These are phyloP conservation scores for Ametastegia equiseti DNA, from an alignment of 2,888 invertebrate species.

Conservation along the genomic window DNA sequence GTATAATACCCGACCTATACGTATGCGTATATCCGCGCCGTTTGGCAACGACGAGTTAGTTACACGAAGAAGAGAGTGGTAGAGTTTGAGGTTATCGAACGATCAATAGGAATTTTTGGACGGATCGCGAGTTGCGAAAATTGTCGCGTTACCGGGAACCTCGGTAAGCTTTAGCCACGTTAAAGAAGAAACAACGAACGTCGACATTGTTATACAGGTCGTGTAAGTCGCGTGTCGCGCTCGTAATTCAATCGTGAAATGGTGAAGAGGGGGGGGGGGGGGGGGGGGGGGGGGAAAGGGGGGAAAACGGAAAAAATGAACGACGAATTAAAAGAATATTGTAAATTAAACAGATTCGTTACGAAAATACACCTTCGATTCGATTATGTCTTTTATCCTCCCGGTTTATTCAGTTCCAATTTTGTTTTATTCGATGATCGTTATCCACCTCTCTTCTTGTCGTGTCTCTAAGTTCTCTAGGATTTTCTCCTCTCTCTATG, in stretches of 20 bases:
- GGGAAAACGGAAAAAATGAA: too few relatives aligned
- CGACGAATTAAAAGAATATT: too few relatives aligned
- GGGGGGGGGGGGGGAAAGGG: too few relatives aligned
- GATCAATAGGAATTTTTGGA: slow-evolving; percentile 50
- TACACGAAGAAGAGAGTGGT: background rate
- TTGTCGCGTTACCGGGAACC: slow-evolving; percentile 40
- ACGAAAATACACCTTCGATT: background rate
- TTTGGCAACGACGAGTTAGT: slow-evolving; percentile 39
- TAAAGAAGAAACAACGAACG: slow-evolving; percentile 54
- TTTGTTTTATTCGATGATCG: background rate
- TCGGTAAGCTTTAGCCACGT: slow-evolving; percentile 50
- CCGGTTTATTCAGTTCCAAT: background rate
- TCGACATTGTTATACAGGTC: slow-evolving; percentile 50
- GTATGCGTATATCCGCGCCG: background rate
- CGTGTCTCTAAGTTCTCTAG: too few relatives aligned
- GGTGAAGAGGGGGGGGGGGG: too few relatives aligned
- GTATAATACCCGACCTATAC: too few relatives aligned
- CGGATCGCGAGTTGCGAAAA: slow-evolving; percentile 42
- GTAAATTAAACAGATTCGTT: too few relatives aligned
- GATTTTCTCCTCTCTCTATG: too few relatives aligned
- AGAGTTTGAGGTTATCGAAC: slow-evolving; percentile 54
- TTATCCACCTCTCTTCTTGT: background rate
- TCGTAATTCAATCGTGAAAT: too few relatives aligned
- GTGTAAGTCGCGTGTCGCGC: too few relatives aligned
- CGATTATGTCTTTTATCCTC: too few relatives aligned